A percentile compares a stretch with the other conserved stretches of the same genome.
Conservation (phyloP, 2,888 invertebrate genomes). For the Neuroscelio doddi region DNA sequence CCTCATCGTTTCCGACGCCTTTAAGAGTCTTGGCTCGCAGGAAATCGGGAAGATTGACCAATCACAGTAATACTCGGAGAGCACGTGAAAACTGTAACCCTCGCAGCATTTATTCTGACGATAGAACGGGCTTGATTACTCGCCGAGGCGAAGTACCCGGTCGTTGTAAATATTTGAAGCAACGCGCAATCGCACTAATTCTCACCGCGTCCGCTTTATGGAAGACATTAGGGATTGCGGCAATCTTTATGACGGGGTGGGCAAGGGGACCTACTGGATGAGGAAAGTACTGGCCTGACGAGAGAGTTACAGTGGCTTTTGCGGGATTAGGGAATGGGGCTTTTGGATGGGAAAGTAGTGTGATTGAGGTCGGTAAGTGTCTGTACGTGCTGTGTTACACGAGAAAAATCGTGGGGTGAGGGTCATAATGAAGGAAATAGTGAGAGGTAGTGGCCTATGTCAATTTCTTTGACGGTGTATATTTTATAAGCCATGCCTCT, state of each 20-base stretch:
- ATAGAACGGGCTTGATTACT: conserved; percentile 18
- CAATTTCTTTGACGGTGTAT: no score
- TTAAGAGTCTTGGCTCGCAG: conserved; percentile 17
- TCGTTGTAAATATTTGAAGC: conserved; percentile 43
- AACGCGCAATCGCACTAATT: conserved; percentile 44
- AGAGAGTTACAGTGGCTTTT: conserved; percentile 42
- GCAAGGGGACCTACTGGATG: conserved; percentile 17
- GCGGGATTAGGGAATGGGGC: conserved; percentile 28
- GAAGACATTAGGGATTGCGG: conserved; percentile 39
- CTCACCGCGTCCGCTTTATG: conserved; percentile 30
- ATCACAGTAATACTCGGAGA: conserved; percentile 35
- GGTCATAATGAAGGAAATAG: no score
- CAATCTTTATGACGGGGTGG: conserved; percentile 42
- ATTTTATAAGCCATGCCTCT: no score
- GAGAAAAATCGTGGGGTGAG: no score
- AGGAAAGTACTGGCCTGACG: conserved; percentile 35
- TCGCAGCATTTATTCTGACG: conserved; percentile 16
- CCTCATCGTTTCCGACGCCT: conserved; percentile 9
- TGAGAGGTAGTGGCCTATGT: no score
- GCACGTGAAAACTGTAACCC: conserved; percentile 38
- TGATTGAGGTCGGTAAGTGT: conserved; percentile 34
- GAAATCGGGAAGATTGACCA: conserved; percentile 37
- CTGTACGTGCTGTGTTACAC: conserved; percentile 34
- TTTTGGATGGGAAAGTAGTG: conserved; percentile 20
- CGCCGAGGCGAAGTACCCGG: conserved; percentile 1